Conservation (phyloP, 2,113 vertebrate genomes). For the Chloropsis hardwickii region DNA sequence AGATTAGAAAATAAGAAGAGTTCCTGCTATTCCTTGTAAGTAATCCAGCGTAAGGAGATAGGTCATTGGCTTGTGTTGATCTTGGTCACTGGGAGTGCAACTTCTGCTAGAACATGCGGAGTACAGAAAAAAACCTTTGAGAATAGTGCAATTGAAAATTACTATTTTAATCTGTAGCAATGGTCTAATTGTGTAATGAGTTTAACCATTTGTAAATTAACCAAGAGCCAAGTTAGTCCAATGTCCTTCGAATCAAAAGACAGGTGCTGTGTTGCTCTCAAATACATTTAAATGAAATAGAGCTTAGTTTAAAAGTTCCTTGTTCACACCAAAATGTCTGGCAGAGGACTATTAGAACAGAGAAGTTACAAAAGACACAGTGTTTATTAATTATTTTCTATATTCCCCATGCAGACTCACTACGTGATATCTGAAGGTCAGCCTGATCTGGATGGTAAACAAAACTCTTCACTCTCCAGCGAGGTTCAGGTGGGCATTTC, state of each 20-base stretch:
- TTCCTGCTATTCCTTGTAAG: neutral
- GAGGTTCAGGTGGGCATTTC: constrained; percentile 65
- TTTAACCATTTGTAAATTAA: neutral
- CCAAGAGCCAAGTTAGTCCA: neutral
- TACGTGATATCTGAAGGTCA: constrained; percentile 97
- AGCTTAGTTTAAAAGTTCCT: neutral
- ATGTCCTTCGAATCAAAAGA: neutral
- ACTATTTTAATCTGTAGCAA: neutral
- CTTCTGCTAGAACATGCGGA: neutral
- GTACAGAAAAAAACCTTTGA: neutral
- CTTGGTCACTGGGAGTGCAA: neutral
- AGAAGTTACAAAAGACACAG: neutral
- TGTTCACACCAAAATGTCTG: neutral
- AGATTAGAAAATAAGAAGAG: neutral
- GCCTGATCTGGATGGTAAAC: constrained; percentile 87
- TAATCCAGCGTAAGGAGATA: neutral
- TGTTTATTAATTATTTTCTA: neutral
- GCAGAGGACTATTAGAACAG: neutral
- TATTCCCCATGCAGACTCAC: constrained; percentile 79
- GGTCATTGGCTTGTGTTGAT: neutral
- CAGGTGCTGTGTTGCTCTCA: neutral
- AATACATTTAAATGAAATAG: neutral
- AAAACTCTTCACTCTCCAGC: constrained; percentile 62
- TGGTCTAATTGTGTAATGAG: neutral
- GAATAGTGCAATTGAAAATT: neutral